Evolutionary conservation across 2,888 invertebrate species (phyloP).

Genomic region (Rhingia rostrata): DNA sequence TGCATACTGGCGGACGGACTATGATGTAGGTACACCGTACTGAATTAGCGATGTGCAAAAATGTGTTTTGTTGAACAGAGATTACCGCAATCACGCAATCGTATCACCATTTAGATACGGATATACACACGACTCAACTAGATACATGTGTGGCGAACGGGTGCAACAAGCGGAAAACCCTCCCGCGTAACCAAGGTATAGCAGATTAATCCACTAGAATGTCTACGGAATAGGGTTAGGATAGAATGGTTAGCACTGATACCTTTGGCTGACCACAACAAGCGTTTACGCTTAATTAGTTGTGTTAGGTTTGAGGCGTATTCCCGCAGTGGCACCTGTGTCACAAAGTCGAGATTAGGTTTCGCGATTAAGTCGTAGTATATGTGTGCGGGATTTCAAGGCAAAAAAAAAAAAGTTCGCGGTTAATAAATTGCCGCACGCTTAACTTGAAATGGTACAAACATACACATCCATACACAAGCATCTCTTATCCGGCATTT

Average conservation of each 20-base stretch:
- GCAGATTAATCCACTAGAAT: constrained; percentile 48
- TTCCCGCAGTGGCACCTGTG: constrained; percentile 48
- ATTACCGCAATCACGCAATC: constrained; percentile 74
- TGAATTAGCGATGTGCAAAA: constrained; percentile 54
- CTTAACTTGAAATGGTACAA: constrained; percentile 26
- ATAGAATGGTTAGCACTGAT: constrained; percentile 19
- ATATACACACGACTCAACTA: constrained; percentile 23
- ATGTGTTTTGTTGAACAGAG: constrained; percentile 70
- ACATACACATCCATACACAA: background rate
- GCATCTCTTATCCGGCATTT: constrained; percentile 53
- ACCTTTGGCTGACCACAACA: constrained; percentile 67
- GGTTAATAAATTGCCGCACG: constrained; percentile 39
- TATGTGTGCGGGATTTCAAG: constrained; percentile 5
- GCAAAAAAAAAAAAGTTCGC: constrained; percentile 23
- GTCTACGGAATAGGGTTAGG: constrained; percentile 27
- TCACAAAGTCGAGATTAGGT: constrained; percentile 63
- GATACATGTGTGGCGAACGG: constrained; percentile 19
- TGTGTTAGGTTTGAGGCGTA: constrained; percentile 52
- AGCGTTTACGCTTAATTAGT: constrained; percentile 71
- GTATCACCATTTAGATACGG: constrained; percentile 55
- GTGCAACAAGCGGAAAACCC: constrained; percentile 70
- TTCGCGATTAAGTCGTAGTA: constrained; percentile 55
- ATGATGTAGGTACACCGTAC: constrained; percentile 10
- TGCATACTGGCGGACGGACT: background rate
- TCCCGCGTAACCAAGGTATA: constrained; percentile 30